These are phyloP conservation scores for Rhaphigaster nebulosa DNA, from an alignment of 2,888 invertebrate genomes.

Conservation along the genomic window DNA sequence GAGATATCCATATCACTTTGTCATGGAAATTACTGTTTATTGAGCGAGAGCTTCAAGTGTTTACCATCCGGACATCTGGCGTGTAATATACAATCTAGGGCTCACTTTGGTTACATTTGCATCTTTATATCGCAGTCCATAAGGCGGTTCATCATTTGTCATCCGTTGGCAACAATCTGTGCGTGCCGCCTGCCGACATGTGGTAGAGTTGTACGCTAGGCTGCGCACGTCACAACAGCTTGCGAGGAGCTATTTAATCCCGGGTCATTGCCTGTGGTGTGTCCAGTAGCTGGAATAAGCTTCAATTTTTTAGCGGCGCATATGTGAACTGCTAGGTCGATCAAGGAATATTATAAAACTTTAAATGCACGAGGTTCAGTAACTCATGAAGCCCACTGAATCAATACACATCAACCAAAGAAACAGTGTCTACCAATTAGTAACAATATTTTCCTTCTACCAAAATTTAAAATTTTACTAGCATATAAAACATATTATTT, in stretches of 20 bases:
- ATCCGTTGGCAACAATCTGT: constrained; percentile 27
- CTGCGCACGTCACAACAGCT: constrained; percentile 39
- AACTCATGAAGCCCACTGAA: no score
- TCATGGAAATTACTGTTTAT: constrained; percentile 48
- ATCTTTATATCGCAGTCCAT: constrained; percentile 46
- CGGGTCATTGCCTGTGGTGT: constrained; percentile 22
- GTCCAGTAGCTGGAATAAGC: constrained; percentile 25
- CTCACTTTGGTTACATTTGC: constrained; percentile 28
- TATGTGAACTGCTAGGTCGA: background rate
- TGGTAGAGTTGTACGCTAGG: constrained; percentile 13
- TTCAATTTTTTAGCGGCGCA: constrained; percentile 21
- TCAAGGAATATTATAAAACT: background rate
- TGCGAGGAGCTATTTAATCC: background rate
- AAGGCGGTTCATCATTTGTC: constrained; percentile 48
- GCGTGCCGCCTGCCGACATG: background rate
- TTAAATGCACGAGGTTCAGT: background rate
- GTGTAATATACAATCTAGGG: background rate
- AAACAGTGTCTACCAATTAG: no score
- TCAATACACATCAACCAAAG: no score
- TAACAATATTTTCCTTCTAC: no score
- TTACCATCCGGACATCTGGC: constrained; percentile 53
- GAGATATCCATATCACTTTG: constrained; percentile 54
- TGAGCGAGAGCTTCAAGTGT: constrained; percentile 25
- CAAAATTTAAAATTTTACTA: no score
- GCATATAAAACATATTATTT: no score